Conservation (phyloP, 2,113 vertebrate species). For the Cebus imitator region DNA sequence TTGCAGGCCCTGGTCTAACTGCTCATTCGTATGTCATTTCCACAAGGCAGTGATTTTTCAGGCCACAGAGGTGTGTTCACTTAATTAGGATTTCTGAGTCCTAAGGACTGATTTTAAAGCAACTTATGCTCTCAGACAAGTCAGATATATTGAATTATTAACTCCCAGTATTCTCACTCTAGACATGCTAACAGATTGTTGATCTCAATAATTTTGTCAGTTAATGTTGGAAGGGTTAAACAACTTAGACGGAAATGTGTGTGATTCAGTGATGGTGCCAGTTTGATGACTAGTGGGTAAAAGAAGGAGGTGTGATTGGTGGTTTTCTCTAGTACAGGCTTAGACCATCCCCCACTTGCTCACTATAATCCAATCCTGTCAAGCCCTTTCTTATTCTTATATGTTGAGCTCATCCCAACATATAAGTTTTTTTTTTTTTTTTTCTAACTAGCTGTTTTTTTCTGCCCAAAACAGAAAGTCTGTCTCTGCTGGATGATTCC, state of each 20-base stretch:
- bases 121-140: neutral
- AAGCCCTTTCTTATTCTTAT: neutral
- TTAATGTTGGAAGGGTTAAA: neutral
- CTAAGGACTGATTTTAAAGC: neutral
- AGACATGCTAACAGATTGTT: neutral
- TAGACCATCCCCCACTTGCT: neutral
- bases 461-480: neutral
- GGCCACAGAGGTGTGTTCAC: neutral
- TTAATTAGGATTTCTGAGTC: neutral
- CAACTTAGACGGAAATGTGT: neutral
- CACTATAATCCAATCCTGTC: fast-evolving
- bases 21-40: too few relatives aligned
- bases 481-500: neutral
- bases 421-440: neutral
- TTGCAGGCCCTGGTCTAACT: neutral
- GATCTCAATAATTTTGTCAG: neutral
- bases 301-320: neutral
- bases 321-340: too few relatives aligned
- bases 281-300: neutral
- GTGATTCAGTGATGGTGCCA: neutral
- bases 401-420: neutral
- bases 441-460: neutral
- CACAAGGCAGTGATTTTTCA: neutral
- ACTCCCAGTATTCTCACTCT: neutral
- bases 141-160: neutral